Evolutionary conservation across 2,797 vertebrate species (phyloP).

Genomic region (Agapornis canus): DNA sequence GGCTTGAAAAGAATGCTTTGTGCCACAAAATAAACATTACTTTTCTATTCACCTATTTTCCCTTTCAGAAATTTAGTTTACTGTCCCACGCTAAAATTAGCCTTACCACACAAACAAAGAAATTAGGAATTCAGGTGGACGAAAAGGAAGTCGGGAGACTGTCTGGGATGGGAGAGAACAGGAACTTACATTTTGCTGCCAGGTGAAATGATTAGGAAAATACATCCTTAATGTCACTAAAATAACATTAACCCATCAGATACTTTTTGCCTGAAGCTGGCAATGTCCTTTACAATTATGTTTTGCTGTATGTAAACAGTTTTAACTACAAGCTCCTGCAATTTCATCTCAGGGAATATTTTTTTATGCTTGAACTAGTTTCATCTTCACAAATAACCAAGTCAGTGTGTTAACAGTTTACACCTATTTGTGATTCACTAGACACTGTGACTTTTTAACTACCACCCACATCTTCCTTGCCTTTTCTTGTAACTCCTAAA

Average conservation of each 20-base stretch:
- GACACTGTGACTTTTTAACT: neutral
- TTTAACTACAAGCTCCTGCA: slow-evolving; percentile 1
- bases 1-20: neutral
- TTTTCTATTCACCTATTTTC: neutral
- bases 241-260: slow-evolving; percentile 33
- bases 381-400: neutral
- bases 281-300: slow-evolving; percentile 15
- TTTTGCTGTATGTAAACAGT: neutral
- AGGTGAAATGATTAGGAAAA: slow-evolving; percentile 31
- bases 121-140: neutral
- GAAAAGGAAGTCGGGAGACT: neutral
- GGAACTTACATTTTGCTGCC: neutral
- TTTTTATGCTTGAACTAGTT: neutral
- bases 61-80: neutral
- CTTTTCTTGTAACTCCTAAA: neutral
- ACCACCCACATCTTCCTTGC: neutral
- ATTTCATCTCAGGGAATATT: neutral
- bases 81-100: neutral
- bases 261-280: slow-evolving; percentile 23
- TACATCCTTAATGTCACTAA: slow-evolving; percentile 3
- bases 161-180: neutral
- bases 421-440: neutral
- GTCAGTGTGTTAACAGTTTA: neutral
- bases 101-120: neutral
- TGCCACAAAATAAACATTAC: neutral